Percentiles rank a stretch among this genome's conserved stretches.
phyloP scores from a whole-genome alignment of 1,140 invertebrate species.

The Limonius californicus region DNA sequence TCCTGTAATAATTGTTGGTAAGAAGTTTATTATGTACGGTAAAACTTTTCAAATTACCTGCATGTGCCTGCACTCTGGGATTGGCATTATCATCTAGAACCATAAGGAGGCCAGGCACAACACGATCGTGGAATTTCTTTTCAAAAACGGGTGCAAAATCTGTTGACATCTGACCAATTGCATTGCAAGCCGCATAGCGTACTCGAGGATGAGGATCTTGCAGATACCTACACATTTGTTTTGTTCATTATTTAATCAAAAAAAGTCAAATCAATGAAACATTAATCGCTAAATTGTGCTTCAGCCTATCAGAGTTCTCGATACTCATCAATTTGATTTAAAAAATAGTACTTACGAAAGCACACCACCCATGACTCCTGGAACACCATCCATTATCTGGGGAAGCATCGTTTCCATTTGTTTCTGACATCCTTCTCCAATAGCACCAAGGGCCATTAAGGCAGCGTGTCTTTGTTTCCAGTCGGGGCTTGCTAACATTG shows the following conservation, averaged over 20 bases:
- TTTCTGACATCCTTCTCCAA: conserved; percentile 97
- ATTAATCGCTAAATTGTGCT: no score
- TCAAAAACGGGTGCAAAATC: conserved; percentile 97
- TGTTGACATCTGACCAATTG: conserved; percentile 98
- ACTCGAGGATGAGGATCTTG: conserved; percentile 32
- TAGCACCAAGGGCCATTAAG: conserved; percentile 96
- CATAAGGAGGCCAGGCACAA: conserved; percentile 85
- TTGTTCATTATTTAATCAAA: no score
- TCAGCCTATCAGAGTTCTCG: no score
- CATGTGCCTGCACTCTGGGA: conserved; percentile 91
- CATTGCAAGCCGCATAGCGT: conserved; percentile 96
- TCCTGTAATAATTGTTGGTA: conserved; percentile 26
- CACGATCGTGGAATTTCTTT: conserved; percentile 95
- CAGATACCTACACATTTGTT: conserved; percentile 30
- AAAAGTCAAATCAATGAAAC: no score
- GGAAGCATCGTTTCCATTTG: conserved; percentile 94
- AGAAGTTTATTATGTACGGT: neutral
- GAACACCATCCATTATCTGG: conserved; percentile 85
- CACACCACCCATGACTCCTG: conserved; percentile 79
- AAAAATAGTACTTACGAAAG: neutral
- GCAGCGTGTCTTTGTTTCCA: conserved; percentile 91
- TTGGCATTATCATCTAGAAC: conserved; percentile 89
- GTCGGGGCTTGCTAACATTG: conserved; percentile 79
- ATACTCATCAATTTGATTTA: neutral
- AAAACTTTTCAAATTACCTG: conserved; percentile 52